phyloP scores from a whole-genome alignment of 1,140 invertebrate species.

The Coptotermes formosanus region DNA sequence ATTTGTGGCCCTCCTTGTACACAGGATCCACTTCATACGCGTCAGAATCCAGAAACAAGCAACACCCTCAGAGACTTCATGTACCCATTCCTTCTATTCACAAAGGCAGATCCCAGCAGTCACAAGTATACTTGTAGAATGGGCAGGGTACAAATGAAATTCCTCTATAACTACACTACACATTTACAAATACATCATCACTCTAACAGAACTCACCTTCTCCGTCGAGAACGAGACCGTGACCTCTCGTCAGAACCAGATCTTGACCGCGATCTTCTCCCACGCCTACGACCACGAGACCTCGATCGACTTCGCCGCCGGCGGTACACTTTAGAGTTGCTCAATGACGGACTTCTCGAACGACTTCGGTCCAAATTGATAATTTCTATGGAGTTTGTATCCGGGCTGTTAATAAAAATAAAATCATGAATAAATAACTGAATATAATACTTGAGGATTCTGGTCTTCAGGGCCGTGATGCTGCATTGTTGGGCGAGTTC shows the following conservation, averaged over 20 bases:
- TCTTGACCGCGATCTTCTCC: slow-evolving; percentile 44
- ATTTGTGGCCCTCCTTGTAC: too few species aligned
- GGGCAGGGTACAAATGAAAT: too few species aligned
- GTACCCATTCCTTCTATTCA: too few species aligned
- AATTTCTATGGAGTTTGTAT: slow-evolving; percentile 43
- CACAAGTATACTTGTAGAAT: too few species aligned
- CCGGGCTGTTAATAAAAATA: background rate
- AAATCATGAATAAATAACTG: background rate
- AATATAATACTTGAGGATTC: too few species aligned
- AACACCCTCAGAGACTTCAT: too few species aligned
- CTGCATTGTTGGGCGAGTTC: too few species aligned
- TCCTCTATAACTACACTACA: too few species aligned
- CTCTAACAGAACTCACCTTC: slow-evolving; percentile 28
- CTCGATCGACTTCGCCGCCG: slow-evolving; percentile 51
- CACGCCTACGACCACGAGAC: slow-evolving; percentile 44
- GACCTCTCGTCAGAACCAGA: slow-evolving; percentile 32
- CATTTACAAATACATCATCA: background rate
- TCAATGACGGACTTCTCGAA: slow-evolving; percentile 58
- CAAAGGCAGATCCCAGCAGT: too few species aligned
- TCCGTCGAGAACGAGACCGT: slow-evolving; percentile 39
- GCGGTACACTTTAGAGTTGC: slow-evolving; percentile 46
- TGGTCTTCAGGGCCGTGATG: too few species aligned
- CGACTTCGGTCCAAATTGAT: slow-evolving; percentile 56
- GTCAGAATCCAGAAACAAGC: too few species aligned
- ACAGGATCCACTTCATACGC: too few species aligned